Percentiles rank a stretch among this genome's conserved stretches.
These are phyloP conservation scores for Takifugu rubripes DNA, from an alignment of 2,797 vertebrate species.

Conservation along the genomic window DNA sequence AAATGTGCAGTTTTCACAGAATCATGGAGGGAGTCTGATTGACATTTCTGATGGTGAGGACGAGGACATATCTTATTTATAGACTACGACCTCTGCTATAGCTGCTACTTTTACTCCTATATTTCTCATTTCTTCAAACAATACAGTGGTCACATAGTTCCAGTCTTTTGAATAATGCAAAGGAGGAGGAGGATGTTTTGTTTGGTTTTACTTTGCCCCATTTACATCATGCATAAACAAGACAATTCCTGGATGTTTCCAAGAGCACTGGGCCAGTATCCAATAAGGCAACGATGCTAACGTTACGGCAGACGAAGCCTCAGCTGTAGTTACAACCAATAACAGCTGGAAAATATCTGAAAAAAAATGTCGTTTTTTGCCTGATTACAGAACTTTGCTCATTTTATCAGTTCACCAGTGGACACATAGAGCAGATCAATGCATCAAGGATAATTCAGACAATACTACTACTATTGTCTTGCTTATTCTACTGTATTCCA, in stretches of 20 bases:
- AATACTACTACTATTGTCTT: too few relatives aligned
- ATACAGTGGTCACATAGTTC: background rate
- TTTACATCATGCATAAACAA: constrained; percentile 25
- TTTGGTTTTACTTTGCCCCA: constrained; percentile 12
- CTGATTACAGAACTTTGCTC: background rate
- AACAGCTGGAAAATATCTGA: background rate
- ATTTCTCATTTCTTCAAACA: background rate
- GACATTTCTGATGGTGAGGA: constrained; percentile 44
- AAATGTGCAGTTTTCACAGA: constrained; percentile 45
- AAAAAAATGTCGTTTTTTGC: background rate
- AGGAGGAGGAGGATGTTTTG: background rate
- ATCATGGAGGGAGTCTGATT: constrained; percentile 23
- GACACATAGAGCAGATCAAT: too few relatives aligned
- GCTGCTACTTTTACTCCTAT: background rate
- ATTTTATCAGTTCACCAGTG: too few relatives aligned
- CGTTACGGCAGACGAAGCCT: constrained; percentile 3
- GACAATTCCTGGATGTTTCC: background rate
- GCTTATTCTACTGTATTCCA: too few relatives aligned
- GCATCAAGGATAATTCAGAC: too few relatives aligned
- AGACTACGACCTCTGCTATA: background rate
- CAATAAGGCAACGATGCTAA: constrained; percentile 1
- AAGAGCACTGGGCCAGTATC: background rate
- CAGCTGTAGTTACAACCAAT: background rate
- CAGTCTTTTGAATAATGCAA: too few relatives aligned
- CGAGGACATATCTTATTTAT: constrained; percentile 10